These are phyloP conservation scores for Araneus ventricosus DNA, from an alignment of 1,140 invertebrate species.

Conservation along the genomic window DNA sequence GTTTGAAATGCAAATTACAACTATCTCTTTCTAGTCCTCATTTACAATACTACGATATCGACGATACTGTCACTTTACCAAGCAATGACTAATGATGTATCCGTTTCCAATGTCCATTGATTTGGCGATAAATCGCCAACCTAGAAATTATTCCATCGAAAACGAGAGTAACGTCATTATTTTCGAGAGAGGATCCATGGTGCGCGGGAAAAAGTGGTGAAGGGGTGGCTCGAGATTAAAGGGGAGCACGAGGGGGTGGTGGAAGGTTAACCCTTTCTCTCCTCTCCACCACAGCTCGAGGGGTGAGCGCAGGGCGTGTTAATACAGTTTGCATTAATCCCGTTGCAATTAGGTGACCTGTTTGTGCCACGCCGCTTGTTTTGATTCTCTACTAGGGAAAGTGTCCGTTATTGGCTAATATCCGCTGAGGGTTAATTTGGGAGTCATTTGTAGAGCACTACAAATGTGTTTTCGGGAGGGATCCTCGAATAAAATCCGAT, in stretches of 20 bases:
- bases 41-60: background rate
- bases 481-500: background rate
- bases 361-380: slow-evolving; percentile 68
- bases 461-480: background rate
- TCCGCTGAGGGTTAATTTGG: slow-evolving; percentile 62
- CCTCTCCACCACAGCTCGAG: background rate
- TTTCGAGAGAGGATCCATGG: slow-evolving; percentile 1
- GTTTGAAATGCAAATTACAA: too few relatives aligned
- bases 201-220: background rate
- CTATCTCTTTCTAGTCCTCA: background rate
- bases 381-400: slow-evolving; percentile 58
- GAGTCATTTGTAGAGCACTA: background rate
- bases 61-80: background rate
- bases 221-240: slow-evolving; percentile 32
- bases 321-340: slow-evolving; percentile 74
- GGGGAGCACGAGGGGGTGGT: background rate
- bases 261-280: slow-evolving; percentile 55
- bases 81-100: background rate
- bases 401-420: slow-evolving; percentile 65
- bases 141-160: background rate
- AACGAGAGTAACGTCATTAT: slow-evolving; percentile 65
- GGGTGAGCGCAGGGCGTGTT: slow-evolving; percentile 51
- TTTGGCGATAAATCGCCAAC: slow-evolving; percentile 62
- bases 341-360: slow-evolving; percentile 70
- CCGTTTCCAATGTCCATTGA: background rate